These are phyloP conservation scores for Acanthopleura granulata DNA, from an alignment of 2,888 invertebrate genomes.

Conservation along the genomic window DNA sequence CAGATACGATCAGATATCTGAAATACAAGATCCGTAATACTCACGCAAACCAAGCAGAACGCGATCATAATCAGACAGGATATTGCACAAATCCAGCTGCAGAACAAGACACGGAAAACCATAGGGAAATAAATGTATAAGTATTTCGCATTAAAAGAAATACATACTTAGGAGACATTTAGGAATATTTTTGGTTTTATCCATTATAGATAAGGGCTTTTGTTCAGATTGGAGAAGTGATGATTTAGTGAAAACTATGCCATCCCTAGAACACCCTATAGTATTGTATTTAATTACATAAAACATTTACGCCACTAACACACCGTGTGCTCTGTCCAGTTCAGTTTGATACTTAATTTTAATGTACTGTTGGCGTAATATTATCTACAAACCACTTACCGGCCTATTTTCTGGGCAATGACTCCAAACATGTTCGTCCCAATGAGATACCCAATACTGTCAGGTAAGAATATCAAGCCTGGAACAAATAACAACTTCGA, in stretches of 20 bases:
- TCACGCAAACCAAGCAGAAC: conserved; percentile 76
- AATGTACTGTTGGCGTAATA: neutral
- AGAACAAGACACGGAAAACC: conserved; percentile 21
- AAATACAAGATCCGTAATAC: conserved; percentile 43
- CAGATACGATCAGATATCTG: too few relatives aligned
- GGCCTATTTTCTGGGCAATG: conserved; percentile 76
- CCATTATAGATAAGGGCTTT: too few relatives aligned
- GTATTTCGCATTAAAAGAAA: neutral
- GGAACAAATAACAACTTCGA: neutral
- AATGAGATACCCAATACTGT: conserved; percentile 85
- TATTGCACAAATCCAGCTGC: conserved; percentile 76
- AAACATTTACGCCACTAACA: neutral
- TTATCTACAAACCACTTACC: conserved; percentile 44
- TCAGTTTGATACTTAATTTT: neutral
- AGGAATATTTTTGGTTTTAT: too few relatives aligned
- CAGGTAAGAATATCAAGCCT: conserved; percentile 87
- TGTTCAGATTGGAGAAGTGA: too few relatives aligned
- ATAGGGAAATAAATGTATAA: neutral
- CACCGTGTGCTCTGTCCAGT: neutral
- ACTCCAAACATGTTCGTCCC: conserved; percentile 85
- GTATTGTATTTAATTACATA: too few relatives aligned
- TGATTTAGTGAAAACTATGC: too few relatives aligned
- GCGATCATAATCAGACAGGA: conserved; percentile 78
- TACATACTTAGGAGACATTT: conserved; percentile 2
- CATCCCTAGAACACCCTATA: too few relatives aligned